Evolutionary conservation across 30 jellyfish, hydroid and myxozoan genomes (phyloP).

Genomic region (Pseudorhiza aurosa): DNA sequence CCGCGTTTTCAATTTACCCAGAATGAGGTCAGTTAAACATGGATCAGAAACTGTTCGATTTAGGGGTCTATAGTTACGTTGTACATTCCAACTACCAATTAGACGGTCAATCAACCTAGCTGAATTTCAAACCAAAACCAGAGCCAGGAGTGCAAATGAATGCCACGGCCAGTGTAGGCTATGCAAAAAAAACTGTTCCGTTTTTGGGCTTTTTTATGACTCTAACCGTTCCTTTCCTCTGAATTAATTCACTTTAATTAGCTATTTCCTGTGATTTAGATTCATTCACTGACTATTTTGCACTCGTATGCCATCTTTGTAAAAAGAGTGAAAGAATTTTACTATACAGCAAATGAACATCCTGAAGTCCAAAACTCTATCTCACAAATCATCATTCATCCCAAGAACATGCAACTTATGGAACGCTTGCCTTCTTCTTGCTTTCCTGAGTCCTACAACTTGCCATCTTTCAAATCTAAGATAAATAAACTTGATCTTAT

Average conservation of each 20-base stretch:
- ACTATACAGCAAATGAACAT: too few species aligned
- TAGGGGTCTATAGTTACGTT: neutral
- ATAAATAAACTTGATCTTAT: too few species aligned
- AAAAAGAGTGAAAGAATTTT: too few species aligned
- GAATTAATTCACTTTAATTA: neutral
- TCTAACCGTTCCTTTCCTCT: neutral
- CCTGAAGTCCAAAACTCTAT: too few species aligned
- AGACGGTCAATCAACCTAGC: neutral
- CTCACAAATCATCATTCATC: too few species aligned
- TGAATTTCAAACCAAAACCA: neutral
- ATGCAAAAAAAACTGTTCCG: neutral
- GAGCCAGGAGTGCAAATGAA: neutral
- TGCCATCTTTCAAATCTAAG: too few species aligned
- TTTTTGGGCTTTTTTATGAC: neutral
- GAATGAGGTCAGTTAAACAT: neutral
- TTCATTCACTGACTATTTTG: neutral
- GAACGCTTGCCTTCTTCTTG: too few species aligned
- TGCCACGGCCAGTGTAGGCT: neutral
- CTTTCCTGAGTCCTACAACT: too few species aligned
- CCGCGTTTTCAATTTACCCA: neutral
- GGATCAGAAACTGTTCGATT: neutral
- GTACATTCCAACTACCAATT: neutral
- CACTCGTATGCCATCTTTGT: too few species aligned
- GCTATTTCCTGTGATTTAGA: neutral
- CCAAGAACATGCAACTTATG: too few species aligned